Percentiles rank a stretch among this genome's conserved stretches.
Evolutionary conservation across 2,888 invertebrate genomes (phyloP).

Genomic region (Syrphus vitripennis): DNA sequence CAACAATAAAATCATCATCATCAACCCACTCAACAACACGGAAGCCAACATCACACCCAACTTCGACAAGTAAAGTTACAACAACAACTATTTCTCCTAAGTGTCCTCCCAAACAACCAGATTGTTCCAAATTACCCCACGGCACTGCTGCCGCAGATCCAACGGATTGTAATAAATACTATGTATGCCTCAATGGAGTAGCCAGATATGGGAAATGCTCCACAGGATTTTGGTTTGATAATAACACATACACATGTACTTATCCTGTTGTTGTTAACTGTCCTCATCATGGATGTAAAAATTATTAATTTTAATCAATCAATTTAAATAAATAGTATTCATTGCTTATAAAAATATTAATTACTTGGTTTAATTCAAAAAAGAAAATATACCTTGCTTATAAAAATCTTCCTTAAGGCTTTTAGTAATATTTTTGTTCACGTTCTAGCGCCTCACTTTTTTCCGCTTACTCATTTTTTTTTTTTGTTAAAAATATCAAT

Average conservation of each 20-base stretch:
- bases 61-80: background rate
- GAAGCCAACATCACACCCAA: background rate
- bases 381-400: too few relatives aligned
- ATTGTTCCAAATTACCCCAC: background rate
- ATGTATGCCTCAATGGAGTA: conserved; percentile 24
- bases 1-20: background rate
- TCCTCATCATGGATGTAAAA: conserved; percentile 36
- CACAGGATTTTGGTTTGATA: conserved; percentile 39
- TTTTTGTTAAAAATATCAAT: too few relatives aligned
- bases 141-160: background rate
- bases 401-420: too few relatives aligned
- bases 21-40: background rate
- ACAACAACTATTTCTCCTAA: background rate
- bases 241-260: background rate
- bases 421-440: too few relatives aligned
- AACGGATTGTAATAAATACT: conserved; percentile 51
- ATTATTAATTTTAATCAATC: too few relatives aligned
- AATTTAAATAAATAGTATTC: background rate
- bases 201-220: background rate
- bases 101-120: conserved; percentile 22
- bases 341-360: background rate
- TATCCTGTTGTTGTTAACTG: conserved; percentile 19
- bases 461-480: too few relatives aligned
- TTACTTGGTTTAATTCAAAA: too few relatives aligned
- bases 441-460: too few relatives aligned